Conservation (phyloP, 2,797 vertebrate genomes). For the Neomorphus geoffroyi region DNA sequence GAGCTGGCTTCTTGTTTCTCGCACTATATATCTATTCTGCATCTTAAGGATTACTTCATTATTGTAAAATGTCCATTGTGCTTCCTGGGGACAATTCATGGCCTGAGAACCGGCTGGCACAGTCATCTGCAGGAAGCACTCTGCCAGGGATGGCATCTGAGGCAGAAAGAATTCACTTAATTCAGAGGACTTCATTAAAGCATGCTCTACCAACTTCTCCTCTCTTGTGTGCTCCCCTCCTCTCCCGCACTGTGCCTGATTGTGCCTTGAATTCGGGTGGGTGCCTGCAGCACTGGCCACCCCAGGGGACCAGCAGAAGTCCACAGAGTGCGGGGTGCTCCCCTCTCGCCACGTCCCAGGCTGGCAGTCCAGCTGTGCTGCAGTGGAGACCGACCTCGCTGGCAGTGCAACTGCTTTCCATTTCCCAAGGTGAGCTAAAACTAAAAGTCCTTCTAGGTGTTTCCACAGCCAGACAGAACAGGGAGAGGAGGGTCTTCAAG, state of each 20-base stretch:
- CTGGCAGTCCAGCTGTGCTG: not conserved
- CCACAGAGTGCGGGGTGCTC: not conserved
- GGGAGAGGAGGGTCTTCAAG: not conserved
- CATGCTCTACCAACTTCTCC: not conserved
- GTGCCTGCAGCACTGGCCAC: accelerated
- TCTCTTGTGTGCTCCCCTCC: not conserved
- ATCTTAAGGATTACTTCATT: not conserved
- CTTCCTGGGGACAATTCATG: not conserved
- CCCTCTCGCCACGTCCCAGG: not conserved
- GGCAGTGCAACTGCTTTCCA: not conserved
- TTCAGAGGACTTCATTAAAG: not conserved
- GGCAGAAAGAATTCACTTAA: not conserved
- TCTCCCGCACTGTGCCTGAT: not conserved
- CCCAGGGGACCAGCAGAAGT: not conserved
- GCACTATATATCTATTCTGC: not conserved
- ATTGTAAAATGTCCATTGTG: not conserved
- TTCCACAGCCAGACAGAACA: not conserved
- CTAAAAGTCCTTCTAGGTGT: not conserved
- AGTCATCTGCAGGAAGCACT: not conserved
- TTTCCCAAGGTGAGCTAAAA: not conserved
- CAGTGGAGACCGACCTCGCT: not conserved
- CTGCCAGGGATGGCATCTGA: not conserved
- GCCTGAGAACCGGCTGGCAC: not conserved
- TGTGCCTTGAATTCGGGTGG: not conserved
- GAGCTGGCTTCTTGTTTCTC: not conserved